These are phyloP conservation scores for Ceratoteleas bidentatus DNA, from an alignment of 1,140 invertebrate genomes.

Conservation along the genomic window DNA sequence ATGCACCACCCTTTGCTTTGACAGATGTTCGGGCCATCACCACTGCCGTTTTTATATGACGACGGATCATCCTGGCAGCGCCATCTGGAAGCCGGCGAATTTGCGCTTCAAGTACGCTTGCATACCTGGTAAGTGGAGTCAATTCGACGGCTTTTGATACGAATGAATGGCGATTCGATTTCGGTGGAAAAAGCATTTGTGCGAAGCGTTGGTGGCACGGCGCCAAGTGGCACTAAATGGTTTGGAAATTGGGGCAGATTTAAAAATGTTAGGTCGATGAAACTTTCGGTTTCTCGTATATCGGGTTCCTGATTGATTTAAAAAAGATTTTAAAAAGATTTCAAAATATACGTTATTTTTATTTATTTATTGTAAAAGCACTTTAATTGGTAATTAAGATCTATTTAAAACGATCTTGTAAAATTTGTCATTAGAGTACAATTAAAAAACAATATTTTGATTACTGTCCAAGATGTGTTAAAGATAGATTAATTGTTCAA, in stretches of 20 bases:
- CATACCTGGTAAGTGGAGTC: slow-evolving; percentile 73
- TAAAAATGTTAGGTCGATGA: not conserved
- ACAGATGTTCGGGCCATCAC: slow-evolving; percentile 77
- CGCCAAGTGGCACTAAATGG: not conserved
- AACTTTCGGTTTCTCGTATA: not conserved
- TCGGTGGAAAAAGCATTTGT: not conserved
- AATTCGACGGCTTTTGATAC: not conserved
- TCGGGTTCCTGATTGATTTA: too few species aligned
- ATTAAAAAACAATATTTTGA: too few species aligned
- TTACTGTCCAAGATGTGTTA: too few species aligned
- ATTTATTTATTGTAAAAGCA: too few species aligned
- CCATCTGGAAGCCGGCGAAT: slow-evolving; percentile 75
- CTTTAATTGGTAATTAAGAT: too few species aligned
- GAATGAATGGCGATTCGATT: not conserved
- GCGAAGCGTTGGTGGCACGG: not conserved
- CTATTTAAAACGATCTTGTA: too few species aligned
- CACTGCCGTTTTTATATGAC: slow-evolving; percentile 76
- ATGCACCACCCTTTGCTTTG: slow-evolving; percentile 23
- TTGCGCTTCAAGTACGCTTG: slow-evolving; percentile 77
- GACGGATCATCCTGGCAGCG: slow-evolving; percentile 73
- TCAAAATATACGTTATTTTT: too few species aligned
- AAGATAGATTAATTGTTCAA: too few species aligned
- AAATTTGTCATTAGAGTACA: too few species aligned
- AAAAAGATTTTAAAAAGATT: too few species aligned
- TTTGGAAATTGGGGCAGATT: not conserved